Evolutionary conservation across 2,113 vertebrate species (phyloP), one percentile per base, ranked within the genome.

Genomic region (Sebastes schlegelii): DNA sequence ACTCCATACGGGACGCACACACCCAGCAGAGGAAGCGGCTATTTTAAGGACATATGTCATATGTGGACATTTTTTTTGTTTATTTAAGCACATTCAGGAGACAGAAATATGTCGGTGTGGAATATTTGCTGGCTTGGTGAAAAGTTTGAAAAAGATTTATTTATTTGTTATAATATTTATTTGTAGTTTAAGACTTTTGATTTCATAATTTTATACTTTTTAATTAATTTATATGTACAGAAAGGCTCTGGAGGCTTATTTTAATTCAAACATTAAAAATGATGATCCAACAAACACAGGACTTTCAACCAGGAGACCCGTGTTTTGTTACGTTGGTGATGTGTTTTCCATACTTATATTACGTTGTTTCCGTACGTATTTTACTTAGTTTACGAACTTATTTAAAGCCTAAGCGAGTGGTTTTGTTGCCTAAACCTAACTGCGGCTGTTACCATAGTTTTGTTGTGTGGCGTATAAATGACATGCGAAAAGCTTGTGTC

Each of bases 31-130:
- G 86, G 26, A 49, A 51, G 76, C 0, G 14, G 52, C 74, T 91
- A 90, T 92, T 91, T 92, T 78, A 73, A 77, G 89, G 7, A 4
- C 51, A 0, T 34, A 34, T n/a, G 43, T 82, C 64, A 48, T 51
- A 40, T 85, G 83, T 66, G 21, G 40, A 4, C 1, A 17, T 74
- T 73, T 23, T 23, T 74, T 77, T 46, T 74, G 46, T 52, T 61
- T n/a, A 60, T 55, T 72, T 17, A 17, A 62, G 26, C 66, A 61
- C 40, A 12, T 72, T 82, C 0, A n/a, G 1, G n/a, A 19, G 5
- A 48, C 17, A 11, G 10, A 62, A 73, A 13, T 2, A 1, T n/a
- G 34, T 46, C 46, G 2, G 19, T 17, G 65, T 19, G 1, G 26
- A 65, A n/a, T 45, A 9, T 52, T 8, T 40, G 4, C 48, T 63